Evolutionary conservation across 2,888 invertebrate species (phyloP).

Genomic region (Buathra laborator): DNA sequence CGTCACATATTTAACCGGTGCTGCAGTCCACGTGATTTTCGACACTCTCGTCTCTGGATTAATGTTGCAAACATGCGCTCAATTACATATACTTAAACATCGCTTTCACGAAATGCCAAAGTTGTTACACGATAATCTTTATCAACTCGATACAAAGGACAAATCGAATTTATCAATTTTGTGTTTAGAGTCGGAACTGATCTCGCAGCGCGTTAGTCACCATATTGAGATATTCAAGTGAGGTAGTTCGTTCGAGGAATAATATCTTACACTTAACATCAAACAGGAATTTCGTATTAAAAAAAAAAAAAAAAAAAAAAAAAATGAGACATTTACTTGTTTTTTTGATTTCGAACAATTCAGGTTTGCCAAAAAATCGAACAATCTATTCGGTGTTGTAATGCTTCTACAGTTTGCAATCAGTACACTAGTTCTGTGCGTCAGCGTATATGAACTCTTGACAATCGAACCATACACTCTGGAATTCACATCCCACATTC

Average conservation of each 20-base stretch:
- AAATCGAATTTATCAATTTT: slow-evolving; percentile 21
- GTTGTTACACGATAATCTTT: neutral
- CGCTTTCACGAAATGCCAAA: slow-evolving; percentile 35
- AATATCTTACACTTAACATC: slow-evolving; percentile 64
- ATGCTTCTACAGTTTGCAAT: slow-evolving; percentile 48
- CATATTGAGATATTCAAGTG: slow-evolving; percentile 1
- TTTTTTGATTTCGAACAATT: neutral
- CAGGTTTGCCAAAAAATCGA: slow-evolving; percentile 54
- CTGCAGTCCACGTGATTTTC: slow-evolving; percentile 62
- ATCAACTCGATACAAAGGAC: neutral
- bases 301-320: neutral
- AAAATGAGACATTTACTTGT: neutral
- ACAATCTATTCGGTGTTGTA: slow-evolving; percentile 38
- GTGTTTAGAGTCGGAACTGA: neutral
- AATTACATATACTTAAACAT: slow-evolving; percentile 66
- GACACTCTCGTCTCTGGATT: slow-evolving; percentile 70
- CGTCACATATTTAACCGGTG: slow-evolving; percentile 23
- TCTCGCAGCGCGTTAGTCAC: neutral
- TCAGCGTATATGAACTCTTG: slow-evolving; percentile 37
- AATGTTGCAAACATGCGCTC: slow-evolving; percentile 69
- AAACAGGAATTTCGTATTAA: neutral
- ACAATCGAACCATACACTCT: slow-evolving; percentile 20
- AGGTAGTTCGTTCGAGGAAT: slow-evolving; percentile 6
- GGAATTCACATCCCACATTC: slow-evolving; percentile 25
- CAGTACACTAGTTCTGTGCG: slow-evolving; percentile 57